Evolutionary conservation across 2,888 invertebrate species (phyloP).

Genomic region (Halictus quadricinctus): DNA sequence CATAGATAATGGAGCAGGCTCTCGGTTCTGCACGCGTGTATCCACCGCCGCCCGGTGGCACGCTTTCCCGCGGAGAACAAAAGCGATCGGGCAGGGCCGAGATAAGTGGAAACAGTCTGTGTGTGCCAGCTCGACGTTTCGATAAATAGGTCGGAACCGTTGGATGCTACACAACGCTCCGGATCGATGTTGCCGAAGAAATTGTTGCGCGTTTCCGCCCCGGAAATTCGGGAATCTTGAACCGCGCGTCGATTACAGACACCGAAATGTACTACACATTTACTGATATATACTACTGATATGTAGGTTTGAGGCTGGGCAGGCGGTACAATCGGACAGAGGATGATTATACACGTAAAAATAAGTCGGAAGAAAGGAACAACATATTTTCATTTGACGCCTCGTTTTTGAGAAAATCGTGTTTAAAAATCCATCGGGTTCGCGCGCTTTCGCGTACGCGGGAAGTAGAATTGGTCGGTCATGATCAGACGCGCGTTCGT

Average conservation of each 20-base stretch:
- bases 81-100: conserved; percentile 35
- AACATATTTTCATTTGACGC: neutral
- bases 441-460: no score
- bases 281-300: neutral
- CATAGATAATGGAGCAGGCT: conserved; percentile 75
- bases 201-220: neutral
- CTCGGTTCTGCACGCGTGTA: conserved; percentile 55
- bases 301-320: neutral
- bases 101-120: conserved; percentile 59
- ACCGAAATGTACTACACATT: neutral
- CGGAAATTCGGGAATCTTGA: neutral
- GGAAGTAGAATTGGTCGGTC: neutral
- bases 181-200: neutral
- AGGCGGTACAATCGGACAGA: neutral
- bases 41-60: conserved; percentile 54
- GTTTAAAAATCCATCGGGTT: no score
- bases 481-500: no score
- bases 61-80: conserved; percentile 60
- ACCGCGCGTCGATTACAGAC: neutral
- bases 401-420: neutral
- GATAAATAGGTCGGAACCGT: conserved; percentile 54
- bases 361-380: neutral
- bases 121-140: conserved; percentile 36
- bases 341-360: neutral
- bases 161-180: neutral